Conservation (phyloP, 2,113 vertebrate genomes). For the Benitochromis conjunctus region DNA sequence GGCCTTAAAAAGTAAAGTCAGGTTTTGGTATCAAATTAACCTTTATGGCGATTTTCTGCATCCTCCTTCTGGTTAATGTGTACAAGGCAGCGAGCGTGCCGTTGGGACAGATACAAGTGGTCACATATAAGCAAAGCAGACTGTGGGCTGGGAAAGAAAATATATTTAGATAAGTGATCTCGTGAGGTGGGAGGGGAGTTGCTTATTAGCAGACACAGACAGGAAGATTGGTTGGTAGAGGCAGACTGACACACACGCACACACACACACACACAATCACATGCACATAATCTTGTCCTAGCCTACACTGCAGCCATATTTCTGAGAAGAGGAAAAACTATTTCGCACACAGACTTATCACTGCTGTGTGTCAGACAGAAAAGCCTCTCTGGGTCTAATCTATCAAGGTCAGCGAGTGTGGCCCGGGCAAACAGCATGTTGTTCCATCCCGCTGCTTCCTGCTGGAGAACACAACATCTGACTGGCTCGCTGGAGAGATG, state of each 20-base stretch:
- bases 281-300: constrained; percentile 11
- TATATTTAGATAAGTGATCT: constrained; percentile 36
- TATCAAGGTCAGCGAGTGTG: constrained; percentile 76
- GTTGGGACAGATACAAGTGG: background rate
- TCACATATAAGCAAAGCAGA: constrained; percentile 6
- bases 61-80: background rate
- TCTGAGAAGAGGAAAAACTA: constrained; percentile 58
- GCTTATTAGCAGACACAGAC: constrained; percentile 47
- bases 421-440: constrained; percentile 64
- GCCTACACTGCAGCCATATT: constrained; percentile 43
- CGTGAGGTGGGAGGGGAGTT: constrained; percentile 9
- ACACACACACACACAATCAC: background rate
- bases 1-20: constrained; percentile 76
- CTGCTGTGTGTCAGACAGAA: constrained; percentile 65
- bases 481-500: background rate
- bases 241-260: background rate
- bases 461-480: constrained; percentile 32
- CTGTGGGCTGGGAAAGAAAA: background rate
- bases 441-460: constrained; percentile 60
- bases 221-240: constrained; percentile 28
- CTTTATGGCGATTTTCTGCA: constrained; percentile 36
- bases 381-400: constrained; percentile 69
- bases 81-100: background rate
- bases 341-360: constrained; percentile 67
- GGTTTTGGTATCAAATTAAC: constrained; percentile 75